These are phyloP conservation scores for Rhincodon typus DNA, from an alignment of 2,797 vertebrate genomes.

Conservation along the genomic window DNA sequence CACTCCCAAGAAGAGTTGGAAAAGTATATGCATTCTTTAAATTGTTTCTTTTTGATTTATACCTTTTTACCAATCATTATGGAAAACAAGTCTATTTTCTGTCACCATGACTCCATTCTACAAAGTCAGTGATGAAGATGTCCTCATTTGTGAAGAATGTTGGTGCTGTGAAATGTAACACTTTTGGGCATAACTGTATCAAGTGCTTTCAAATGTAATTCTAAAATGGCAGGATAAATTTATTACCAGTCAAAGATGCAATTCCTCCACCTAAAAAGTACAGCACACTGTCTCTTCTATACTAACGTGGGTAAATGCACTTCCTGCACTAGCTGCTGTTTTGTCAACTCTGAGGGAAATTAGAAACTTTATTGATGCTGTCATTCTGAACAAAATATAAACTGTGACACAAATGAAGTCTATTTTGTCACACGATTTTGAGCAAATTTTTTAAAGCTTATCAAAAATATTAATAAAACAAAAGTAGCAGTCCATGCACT, in stretches of 20 bases:
- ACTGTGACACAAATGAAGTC: neutral
- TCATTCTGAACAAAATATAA: neutral
- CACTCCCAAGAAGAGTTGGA: slow-evolving; percentile 96
- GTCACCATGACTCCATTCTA: neutral
- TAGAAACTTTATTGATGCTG: neutral
- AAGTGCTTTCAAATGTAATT: neutral
- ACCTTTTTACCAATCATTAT: neutral
- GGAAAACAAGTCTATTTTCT: neutral
- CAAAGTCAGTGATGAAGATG: neutral
- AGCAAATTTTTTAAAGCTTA: neutral
- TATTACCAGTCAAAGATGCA: neutral
- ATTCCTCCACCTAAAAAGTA: neutral
- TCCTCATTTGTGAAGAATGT: neutral
- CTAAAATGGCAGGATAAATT: neutral
- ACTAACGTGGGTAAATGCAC: neutral
- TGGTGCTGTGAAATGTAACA: neutral
- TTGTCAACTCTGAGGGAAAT: neutral
- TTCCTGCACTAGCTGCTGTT: neutral
- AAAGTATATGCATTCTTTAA: slow-evolving; percentile 66
- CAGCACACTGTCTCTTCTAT: neutral
- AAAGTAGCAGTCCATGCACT: neutral
- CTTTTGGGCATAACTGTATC: neutral
- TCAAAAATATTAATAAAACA: neutral
- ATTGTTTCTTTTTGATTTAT: neutral
- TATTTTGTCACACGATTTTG: neutral